Base-by-base conservation (phyloP, 2,113 vertebrate genomes). In the Rattus rattus region DNA sequence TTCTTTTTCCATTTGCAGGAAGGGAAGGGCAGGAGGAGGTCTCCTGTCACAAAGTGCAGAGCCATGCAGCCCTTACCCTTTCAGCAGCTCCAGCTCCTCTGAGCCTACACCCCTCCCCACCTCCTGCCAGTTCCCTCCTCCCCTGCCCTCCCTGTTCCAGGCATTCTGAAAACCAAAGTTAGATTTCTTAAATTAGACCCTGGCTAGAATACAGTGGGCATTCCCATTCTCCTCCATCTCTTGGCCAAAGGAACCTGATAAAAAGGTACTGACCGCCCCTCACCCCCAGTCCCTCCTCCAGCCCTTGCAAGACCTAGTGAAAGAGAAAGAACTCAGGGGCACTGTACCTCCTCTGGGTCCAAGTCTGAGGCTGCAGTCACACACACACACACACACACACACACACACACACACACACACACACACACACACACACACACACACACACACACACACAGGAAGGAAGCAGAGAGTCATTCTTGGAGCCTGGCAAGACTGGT, bases 331-430 rank as follows among this genome's bases (percentile, higher is more conserved):
- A 93, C 88, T 52, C 93, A 43, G n/a, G 70, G 91, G 81, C 47
- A 24, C 63, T n/a, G 95, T 98, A 98, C 98, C 97, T 98, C 92
- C 97, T 80, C 95, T 94, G 94, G 98, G 97, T 98, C 91, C 49
- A 91, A 2, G 92, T 98, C 98, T 81, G 70, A 90, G 96, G 98
- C 98, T 98, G 81, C 79, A n/a, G 79, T 2, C 87, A 24, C 30
- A 72, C 73, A 24, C 28, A 70, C 72, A 22, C 28, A 70, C 72
- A 22, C 28, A 70, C 72, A 43, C 43, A 43, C 43, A 43, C 43
- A 43, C 43, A 43, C 43, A 43, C 87, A 24, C 30, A 72, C 73
- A 24, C 28, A 70, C 72, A 22, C 28, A 43, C 43, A 43, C 43
- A 43, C 43, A 43, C 43, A 22, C 28, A 70, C 72, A 22, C 28